phyloP scores from a whole-genome alignment of 1,140 invertebrate species.

The Neodiprion virginianus region DNA sequence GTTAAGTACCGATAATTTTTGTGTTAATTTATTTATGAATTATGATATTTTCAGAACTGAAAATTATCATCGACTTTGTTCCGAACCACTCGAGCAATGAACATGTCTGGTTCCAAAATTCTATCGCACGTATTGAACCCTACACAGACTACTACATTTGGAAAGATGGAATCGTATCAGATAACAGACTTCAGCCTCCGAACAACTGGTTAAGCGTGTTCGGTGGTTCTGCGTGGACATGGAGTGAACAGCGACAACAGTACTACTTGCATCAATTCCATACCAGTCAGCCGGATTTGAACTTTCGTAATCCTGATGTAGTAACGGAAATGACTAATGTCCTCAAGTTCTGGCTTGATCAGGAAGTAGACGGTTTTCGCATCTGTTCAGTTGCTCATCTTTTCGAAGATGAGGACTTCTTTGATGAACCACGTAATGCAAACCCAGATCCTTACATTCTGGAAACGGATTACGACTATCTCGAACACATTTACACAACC shows the following conservation, averaged over 20 bases:
- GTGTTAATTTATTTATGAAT: too few species aligned
- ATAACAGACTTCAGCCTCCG: slow-evolving; percentile 19
- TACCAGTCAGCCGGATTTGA: slow-evolving; percentile 66
- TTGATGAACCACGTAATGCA: slow-evolving; percentile 65
- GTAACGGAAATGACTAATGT: slow-evolving; percentile 57
- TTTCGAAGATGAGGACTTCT: slow-evolving; percentile 64
- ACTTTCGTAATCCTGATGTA: slow-evolving; percentile 65
- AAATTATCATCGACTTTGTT: slow-evolving; percentile 83
- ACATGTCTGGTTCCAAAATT: slow-evolving; percentile 80
- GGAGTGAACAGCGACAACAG: slow-evolving; percentile 57
- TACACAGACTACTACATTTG: slow-evolving; percentile 76
- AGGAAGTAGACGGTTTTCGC: slow-evolving; percentile 79
- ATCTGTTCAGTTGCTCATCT: slow-evolving; percentile 70
- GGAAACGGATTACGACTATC: slow-evolving; percentile 63
- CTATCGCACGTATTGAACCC: slow-evolving; percentile 61
- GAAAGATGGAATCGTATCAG: slow-evolving; percentile 61
- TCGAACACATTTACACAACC: slow-evolving; percentile 69
- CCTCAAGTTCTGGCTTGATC: slow-evolving; percentile 75
- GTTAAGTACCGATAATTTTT: too few species aligned
- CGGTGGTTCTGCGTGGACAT: slow-evolving; percentile 62
- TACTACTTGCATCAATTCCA: slow-evolving; percentile 69
- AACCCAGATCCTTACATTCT: slow-evolving; percentile 41
- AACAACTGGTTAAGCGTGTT: slow-evolving; percentile 24
- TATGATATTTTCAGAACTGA: slow-evolving; percentile 65
- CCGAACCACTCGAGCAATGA: slow-evolving; percentile 85